Conservation (phyloP, 2,797 vertebrate genomes). For the Pogoniulus pusillus region DNA sequence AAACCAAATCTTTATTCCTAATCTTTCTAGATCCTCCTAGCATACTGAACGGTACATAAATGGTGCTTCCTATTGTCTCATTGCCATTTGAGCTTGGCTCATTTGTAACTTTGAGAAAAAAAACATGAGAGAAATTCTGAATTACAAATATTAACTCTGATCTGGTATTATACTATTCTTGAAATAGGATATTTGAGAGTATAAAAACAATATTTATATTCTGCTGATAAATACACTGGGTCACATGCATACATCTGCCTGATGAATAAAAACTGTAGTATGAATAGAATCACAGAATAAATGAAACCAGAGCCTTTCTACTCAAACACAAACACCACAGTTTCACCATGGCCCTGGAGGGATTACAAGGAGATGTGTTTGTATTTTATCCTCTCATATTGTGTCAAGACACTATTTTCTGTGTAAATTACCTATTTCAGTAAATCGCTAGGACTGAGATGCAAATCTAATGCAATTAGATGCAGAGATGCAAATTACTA, state of each 20-base stretch:
- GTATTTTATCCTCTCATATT: slow-evolving; percentile 41
- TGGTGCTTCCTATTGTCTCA: background rate
- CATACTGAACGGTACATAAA: background rate
- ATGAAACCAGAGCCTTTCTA: background rate
- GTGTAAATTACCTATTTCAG: slow-evolving; percentile 52
- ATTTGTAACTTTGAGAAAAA: background rate
- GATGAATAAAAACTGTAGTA: background rate
- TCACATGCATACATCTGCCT: background rate
- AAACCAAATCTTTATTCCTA: background rate
- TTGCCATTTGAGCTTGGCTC: background rate
- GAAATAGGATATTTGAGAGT: background rate
- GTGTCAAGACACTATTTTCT: slow-evolving; percentile 44
- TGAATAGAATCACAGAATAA: background rate
- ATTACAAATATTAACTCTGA: background rate
- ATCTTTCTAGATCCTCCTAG: background rate
- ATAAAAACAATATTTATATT: background rate
- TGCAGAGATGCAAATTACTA: slow-evolving; percentile 53
- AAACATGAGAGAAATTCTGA: background rate
- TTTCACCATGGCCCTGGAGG: slow-evolving; percentile 15
- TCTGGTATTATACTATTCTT: background rate
- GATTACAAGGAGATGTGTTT: slow-evolving; percentile 37
- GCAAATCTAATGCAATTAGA: slow-evolving; percentile 63
- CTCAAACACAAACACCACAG: background rate
- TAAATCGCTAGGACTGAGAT: slow-evolving; percentile 42
- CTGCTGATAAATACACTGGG: background rate